Evolutionary conservation across 2,888 invertebrate genomes (phyloP), one percentile per base, ranked within the genome.

Genomic region (Andrena praecox): DNA sequence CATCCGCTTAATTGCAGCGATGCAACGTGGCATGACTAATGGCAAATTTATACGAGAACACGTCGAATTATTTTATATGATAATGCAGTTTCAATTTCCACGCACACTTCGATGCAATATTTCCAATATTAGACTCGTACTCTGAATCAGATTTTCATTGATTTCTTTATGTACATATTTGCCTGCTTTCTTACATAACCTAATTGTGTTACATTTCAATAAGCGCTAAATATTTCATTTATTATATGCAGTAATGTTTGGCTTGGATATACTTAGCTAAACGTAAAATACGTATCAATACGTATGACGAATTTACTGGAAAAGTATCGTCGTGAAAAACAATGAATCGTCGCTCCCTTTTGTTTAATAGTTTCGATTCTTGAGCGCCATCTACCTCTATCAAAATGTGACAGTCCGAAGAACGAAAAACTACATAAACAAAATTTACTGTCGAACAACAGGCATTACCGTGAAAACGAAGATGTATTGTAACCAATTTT

Each of bases 281-380:
- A 8, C 56, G 12, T 24, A 52, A 52, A 52, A 52, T 52, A 2
- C 7, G 20, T n/a, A 20, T 54, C 20, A 52, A 52, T 52, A 2
- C 7, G 20, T n/a, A 20, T 54, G 20, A 54, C n/a, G 12, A 72
- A 80, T 35, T 35, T 72, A 24, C 33, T 66, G 16, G 8, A 54
- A 82, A 52, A 56, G 31, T n/a, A 71, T 35, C 29, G 8, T 62
- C 68, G 7, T 27, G n/a, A 56, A 75, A 82, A 71, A 74, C 42
- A 48, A 60, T 73, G 68, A 78, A 42, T 75, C 60, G 73, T 60
- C 20, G n/a, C 29, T 56, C 64, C 71, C 66, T 56, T 77, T 75
- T 76, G 72, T 79, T 85, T 48, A 59, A 52, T 33, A 12, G 10
- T 60, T 64, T 75, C 42, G 29, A 56, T 70, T 52, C 67, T 10